Evolutionary conservation across 2,113 vertebrate species (phyloP).

Genomic region (Vimba vimba): DNA sequence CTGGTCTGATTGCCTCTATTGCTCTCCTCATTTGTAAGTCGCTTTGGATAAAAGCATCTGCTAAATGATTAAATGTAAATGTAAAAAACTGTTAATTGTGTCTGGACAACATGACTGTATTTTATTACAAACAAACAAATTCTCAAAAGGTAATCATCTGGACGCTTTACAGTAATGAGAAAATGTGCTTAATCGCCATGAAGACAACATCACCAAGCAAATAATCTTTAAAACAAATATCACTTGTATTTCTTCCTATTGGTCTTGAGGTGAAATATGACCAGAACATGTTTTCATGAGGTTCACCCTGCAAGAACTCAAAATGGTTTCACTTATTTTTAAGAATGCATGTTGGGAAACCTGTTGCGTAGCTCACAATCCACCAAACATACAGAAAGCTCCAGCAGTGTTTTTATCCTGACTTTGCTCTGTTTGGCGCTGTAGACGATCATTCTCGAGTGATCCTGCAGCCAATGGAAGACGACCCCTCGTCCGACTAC

Average conservation of each 20-base stretch:
- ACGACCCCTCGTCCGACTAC: conserved; percentile 98
- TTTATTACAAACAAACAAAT: background rate
- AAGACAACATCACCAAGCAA: background rate
- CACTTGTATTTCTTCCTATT: background rate
- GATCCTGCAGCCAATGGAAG: conserved; percentile 97
- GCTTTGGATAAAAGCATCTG: no score
- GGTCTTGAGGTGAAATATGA: conserved; percentile 7
- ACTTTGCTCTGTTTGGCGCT: conserved; percentile 49
- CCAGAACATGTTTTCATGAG: background rate
- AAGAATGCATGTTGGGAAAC: no score
- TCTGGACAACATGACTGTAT: background rate
- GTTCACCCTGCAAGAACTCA: background rate
- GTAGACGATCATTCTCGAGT: conserved; percentile 98
- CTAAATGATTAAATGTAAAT: no score
- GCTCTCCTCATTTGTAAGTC: no score
- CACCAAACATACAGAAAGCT: background rate
- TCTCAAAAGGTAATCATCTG: background rate
- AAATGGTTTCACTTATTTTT: no score
- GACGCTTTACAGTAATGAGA: background rate
- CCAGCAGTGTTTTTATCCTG: background rate
- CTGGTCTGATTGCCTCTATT: no score
- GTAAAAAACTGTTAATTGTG: background rate
- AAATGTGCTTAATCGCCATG: background rate
- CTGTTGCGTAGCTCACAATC: background rate
- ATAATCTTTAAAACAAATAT: background rate